Base-by-base conservation (phyloP, 2,888 invertebrate genomes). In the Troides aeacus region DNA sequence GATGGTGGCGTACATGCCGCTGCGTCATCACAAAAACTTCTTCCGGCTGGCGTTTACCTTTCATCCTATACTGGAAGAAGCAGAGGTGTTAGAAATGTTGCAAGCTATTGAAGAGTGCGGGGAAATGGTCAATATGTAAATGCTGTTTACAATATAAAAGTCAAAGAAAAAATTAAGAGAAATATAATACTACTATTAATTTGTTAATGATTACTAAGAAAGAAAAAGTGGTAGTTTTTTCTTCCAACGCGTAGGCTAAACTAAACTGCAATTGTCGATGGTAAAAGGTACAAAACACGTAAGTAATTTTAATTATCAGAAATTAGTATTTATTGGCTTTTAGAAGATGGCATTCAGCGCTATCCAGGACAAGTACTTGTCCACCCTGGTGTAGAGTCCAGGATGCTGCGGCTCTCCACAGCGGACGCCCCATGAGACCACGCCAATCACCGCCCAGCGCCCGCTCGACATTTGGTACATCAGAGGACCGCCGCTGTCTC, bases 361-460 rank as follows among this genome's bases (percentile, higher is more conserved):
- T 76, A 96, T 96, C 96, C 96, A 96, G 50, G 94, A 93, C 39
- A 96, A 86, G 83, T 94, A 96, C 74, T 93, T 93, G 74, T 94
- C 94, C 36, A 97, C 96, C 53, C 95, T 92, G 0, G 96, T 95
- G 82, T 97, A 97, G 46, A 97, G 92, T 1, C 97, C 97, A 0
- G 97, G 97, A 71, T 94, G 95, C 63, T 94, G 94, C 30, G 94
- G 93, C 74, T 95, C 94, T 0, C 97, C 97, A 80, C 97, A 98
- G 3, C 95, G 94, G 56, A 96, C 93, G 18, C 97, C 97, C 97
- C 97, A 97, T 0, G 97, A 97, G 0, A 97, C 97, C 68, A 98
- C 93, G 1, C 97, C 97, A 61, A 97, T 93, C 42, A 94, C 93
- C 0, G 95, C 93, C 97, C 97, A 97, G 62, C 96, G 94, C 0